These are phyloP conservation scores for Petrocephalus zakoni DNA, from an alignment of 2,113 vertebrate species.

Conservation along the genomic window DNA sequence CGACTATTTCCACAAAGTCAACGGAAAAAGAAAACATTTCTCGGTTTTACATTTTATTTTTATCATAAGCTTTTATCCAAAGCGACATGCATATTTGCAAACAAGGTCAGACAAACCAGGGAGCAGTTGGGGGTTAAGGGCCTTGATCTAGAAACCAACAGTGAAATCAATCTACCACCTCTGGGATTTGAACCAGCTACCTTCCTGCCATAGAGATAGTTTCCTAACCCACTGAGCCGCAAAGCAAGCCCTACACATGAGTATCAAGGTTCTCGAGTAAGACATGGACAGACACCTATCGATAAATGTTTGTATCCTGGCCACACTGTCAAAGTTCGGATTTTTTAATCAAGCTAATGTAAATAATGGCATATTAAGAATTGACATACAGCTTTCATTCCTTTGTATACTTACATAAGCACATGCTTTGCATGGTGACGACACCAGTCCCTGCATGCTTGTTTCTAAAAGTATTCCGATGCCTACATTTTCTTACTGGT, in stretches of 20 bases:
- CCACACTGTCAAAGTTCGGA: neutral
- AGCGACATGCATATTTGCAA: neutral
- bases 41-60: neutral
- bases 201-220: neutral
- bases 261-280: neutral
- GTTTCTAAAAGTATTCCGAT: neutral
- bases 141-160: neutral
- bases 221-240: neutral
- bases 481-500: neutral
- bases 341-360: neutral
- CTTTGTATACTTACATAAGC: too few relatives aligned
- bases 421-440: too few relatives aligned
- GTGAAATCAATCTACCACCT: neutral
- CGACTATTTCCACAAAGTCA: neutral
- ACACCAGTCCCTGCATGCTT: neutral
- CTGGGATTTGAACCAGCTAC: neutral
- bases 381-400: too few relatives aligned
- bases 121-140: neutral
- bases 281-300: neutral
- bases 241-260: neutral
- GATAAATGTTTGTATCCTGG: neutral
- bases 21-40: neutral
- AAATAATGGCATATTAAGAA: neutral
- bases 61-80: neutral
- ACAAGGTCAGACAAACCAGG: neutral